phyloP scores from a whole-genome alignment of 2,888 invertebrate genomes.

The Ophion ventricosus region DNA sequence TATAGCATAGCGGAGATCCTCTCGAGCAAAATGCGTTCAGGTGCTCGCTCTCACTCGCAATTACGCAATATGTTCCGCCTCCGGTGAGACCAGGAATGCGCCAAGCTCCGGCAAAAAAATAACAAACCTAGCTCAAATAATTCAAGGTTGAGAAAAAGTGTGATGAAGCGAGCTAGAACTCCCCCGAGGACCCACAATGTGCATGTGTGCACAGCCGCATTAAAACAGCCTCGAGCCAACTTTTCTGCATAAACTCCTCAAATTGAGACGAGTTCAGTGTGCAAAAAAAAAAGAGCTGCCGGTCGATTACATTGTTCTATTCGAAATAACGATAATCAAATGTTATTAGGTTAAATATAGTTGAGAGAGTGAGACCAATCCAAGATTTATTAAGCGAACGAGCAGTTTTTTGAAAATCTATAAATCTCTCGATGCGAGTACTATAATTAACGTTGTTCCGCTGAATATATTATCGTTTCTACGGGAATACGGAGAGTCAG shows the following conservation, averaged over 20 bases:
- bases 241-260: conserved; percentile 20
- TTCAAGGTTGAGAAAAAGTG: conserved; percentile 39
- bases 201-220: neutral
- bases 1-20: conserved; percentile 47
- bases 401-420: conserved; percentile 46
- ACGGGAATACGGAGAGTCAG: neutral
- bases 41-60: conserved; percentile 68
- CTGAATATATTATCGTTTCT: conserved; percentile 38
- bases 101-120: conserved; percentile 60
- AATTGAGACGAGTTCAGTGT: conserved; percentile 45
- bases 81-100: conserved; percentile 66
- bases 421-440: conserved; percentile 51
- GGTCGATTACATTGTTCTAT: conserved; percentile 7
- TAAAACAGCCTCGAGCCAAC: conserved; percentile 35
- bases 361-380: neutral
- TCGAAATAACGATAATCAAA: conserved; percentile 30
- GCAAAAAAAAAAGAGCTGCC: conserved; percentile 9
- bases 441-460: conserved; percentile 45
- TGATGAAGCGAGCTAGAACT: neutral
- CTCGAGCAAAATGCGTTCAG: conserved; percentile 58
- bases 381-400: conserved; percentile 32
- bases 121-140: conserved; percentile 46
- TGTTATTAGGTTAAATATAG: conserved; percentile 18
- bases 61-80: conserved; percentile 74
- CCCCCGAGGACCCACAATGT: neutral